A percentile compares a stretch with the other conserved stretches of the same genome.
phyloP scores from a whole-genome alignment of 2,113 vertebrate genomes.

The Passerina amoena region DNA sequence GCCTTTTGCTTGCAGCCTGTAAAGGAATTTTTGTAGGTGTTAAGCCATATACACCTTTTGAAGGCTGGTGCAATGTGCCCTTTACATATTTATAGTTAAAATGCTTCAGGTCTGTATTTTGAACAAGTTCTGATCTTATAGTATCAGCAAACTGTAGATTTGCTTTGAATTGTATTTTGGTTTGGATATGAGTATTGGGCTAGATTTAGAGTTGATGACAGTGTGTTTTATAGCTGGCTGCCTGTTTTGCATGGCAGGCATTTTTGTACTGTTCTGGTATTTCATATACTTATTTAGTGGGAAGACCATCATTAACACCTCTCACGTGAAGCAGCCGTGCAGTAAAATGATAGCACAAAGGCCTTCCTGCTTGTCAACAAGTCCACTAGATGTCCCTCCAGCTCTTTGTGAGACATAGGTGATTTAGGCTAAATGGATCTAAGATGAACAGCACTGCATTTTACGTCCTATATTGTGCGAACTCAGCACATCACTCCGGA shows the following conservation, averaged over 20 bases:
- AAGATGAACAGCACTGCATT: background rate
- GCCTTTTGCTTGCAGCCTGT: background rate
- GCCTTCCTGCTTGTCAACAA: background rate
- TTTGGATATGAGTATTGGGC: background rate
- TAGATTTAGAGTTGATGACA: background rate
- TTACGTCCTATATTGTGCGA: background rate
- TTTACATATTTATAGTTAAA: background rate
- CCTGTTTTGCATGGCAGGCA: background rate
- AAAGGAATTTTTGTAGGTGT: background rate
- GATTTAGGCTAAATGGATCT: background rate
- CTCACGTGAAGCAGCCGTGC: background rate
- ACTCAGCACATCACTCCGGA: no score
- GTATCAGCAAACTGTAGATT: background rate
- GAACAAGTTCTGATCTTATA: background rate
- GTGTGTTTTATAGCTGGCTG: background rate
- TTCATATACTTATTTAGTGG: background rate
- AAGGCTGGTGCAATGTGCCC: background rate
- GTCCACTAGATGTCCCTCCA: slow-evolving; percentile 64
- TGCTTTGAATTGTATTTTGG: background rate
- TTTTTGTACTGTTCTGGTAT: background rate
- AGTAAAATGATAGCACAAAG: background rate
- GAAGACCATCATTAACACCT: background rate
- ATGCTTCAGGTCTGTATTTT: background rate
- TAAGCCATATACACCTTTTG: background rate
- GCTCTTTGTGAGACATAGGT: background rate